These are phyloP conservation scores for Equus quagga DNA, from an alignment of 2,113 vertebrate genomes.

Conservation along the genomic window DNA sequence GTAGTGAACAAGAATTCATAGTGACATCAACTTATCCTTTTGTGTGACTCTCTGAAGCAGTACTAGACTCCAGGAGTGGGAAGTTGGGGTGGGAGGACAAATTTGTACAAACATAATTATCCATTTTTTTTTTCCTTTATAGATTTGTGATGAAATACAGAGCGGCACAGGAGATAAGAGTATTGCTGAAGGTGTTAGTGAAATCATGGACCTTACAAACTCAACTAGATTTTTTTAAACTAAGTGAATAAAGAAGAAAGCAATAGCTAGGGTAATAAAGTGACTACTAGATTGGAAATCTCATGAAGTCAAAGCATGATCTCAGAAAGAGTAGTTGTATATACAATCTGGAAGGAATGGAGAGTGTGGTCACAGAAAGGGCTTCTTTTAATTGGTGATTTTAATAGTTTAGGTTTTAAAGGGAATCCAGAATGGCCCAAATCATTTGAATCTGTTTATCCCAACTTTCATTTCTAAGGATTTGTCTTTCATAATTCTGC, in stretches of 20 bases:
- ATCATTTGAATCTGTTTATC: not conserved
- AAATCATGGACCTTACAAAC: not conserved
- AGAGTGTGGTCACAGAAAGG: not conserved
- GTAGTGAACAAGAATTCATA: not conserved
- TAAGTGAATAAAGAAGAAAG: not conserved
- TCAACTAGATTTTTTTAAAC: not conserved
- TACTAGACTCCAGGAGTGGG: not conserved
- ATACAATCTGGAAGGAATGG: not conserved
- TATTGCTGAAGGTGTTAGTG: not conserved
- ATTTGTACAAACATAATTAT: not conserved
- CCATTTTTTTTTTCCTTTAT: not conserved
- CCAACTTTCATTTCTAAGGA: not conserved
- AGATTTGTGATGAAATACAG: not conserved
- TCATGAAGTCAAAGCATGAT: not conserved
- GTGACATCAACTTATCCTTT: not conserved
- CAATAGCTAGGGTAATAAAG: not conserved
- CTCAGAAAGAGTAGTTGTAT: not conserved
- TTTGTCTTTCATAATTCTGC: not conserved
- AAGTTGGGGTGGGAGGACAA: not conserved
- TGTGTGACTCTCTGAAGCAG: not conserved
- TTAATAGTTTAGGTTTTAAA: not conserved
- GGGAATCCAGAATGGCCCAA: not conserved
- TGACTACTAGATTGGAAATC: not conserved
- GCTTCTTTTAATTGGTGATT: not conserved
- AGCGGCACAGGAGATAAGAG: not conserved